Evolutionary conservation across 2,888 invertebrate species (phyloP).

Genomic region (Dynastes grantii): DNA sequence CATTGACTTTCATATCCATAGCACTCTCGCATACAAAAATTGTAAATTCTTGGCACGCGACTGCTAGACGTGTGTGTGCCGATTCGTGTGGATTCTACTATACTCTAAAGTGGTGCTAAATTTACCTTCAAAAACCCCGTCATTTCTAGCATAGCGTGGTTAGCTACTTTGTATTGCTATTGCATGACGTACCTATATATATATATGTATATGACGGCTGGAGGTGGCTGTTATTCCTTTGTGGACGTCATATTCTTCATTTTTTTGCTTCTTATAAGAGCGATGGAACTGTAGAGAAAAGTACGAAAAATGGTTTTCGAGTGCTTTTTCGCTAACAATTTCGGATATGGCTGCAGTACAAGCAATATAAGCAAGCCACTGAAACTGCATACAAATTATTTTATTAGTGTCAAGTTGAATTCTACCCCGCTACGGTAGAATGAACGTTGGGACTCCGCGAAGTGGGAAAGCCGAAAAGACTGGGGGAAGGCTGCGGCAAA

Average conservation of each 20-base stretch:
- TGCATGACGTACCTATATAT: constrained; percentile 31
- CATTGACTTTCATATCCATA: too few species aligned
- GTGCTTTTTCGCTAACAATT: constrained; percentile 1
- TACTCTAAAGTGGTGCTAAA: constrained; percentile 63
- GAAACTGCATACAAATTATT: constrained; percentile 41
- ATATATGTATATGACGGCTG: constrained; percentile 46
- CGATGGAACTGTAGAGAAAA: background rate
- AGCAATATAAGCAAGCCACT: background rate
- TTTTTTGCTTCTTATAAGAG: background rate
- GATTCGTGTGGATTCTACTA: constrained; percentile 61
- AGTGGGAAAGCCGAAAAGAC: background rate
- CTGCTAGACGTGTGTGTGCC: constrained; percentile 46
- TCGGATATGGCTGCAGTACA: background rate
- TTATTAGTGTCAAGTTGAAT: constrained; percentile 35
- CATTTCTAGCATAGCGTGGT: constrained; percentile 4
- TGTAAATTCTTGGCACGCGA: constrained; percentile 59
- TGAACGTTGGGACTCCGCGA: background rate
- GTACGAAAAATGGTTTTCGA: background rate
- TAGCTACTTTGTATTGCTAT: constrained; percentile 61
- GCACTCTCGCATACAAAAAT: constrained; percentile 36
- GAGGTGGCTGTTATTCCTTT: constrained; percentile 52
- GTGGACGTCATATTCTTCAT: too few species aligned
- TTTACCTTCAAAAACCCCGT: constrained; percentile 61
- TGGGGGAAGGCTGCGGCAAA: background rate
- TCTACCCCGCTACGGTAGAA: background rate